Evolutionary conservation across 2,888 invertebrate species (phyloP), one percentile per base, ranked within the genome.

Genomic region (Agrotis puta): DNA sequence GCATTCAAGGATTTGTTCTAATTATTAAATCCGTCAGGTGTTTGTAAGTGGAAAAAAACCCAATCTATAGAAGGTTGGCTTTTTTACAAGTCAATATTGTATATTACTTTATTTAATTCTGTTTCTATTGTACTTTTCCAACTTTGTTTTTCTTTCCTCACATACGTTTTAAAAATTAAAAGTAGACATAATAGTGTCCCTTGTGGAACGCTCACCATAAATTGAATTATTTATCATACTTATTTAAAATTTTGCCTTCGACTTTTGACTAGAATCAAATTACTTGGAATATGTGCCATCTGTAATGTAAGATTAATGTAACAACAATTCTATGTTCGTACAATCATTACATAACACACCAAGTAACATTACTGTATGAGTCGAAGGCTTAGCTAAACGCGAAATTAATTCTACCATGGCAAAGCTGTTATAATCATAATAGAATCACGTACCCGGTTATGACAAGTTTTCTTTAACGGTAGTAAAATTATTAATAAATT

Each of bases 1-100:
- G 33, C 16, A 50, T 62, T 74, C 74, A 78, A 78, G 74, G 75
- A 74, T 69, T 65, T 74, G 22, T 64, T 48, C 47, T 50, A 27
- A 74, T 69, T 57, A 64, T 20, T 45, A 74, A 63, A 62, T 78
- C 71, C 53, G 59, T 64, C 67, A 73, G 63, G 67, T 73, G 61
- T 16, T 57, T 63, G 13, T 57, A 13, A 27, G 45, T 68, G 11
- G 39, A 53, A 50, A 33, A n/a, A 16, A 3, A 9, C 56, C 18
- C 3, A 45, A 16, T 9, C 1, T 11, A 9, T 11, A 39, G 1
- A 39, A 39, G 39, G 39, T 39, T 11, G 39, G 39, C 11, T 39
- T 39, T 33, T 39, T 39, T 39, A 39, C 1, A 11, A 11, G 39
- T 39, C 9, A 11, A 5, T 11, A 39, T 39, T 39, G 39, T 39